Conservation (phyloP, 2,888 invertebrate genomes). For the Branchipolynoe longqiensis region DNA sequence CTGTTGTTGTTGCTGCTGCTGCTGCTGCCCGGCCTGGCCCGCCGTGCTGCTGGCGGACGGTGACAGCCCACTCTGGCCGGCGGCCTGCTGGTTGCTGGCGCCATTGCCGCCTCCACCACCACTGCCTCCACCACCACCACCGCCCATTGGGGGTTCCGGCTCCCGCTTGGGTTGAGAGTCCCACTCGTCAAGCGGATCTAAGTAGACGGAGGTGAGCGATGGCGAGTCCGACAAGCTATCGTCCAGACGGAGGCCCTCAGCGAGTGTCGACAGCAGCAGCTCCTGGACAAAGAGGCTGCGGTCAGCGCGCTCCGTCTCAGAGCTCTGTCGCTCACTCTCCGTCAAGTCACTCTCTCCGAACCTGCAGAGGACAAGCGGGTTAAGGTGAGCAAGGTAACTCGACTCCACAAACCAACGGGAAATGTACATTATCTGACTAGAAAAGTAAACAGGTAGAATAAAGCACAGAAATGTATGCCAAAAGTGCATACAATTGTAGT, state of each 20-base stretch:
- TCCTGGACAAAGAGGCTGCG: constrained; percentile 88
- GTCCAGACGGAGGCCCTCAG: constrained; percentile 77
- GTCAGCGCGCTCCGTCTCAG: constrained; percentile 84
- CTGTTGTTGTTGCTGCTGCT: constrained; percentile 63
- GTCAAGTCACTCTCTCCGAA: constrained; percentile 71
- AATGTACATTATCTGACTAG: too few species aligned
- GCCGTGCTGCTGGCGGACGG: constrained; percentile 27
- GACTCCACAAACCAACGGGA: too few species aligned
- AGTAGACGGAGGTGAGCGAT: constrained; percentile 28
- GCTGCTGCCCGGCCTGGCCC: constrained; percentile 60
- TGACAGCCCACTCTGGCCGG: background rate
- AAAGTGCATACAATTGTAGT: too few species aligned
- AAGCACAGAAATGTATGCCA: too few species aligned
- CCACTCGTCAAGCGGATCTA: constrained; percentile 18
- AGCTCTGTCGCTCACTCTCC: constrained; percentile 68
- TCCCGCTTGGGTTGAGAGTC: constrained; percentile 30
- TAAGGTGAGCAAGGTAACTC: too few species aligned
- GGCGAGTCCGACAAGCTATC: constrained; percentile 40
- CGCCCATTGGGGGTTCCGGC: constrained; percentile 2
- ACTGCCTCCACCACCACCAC: background rate
- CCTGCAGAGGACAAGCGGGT: too few species aligned
- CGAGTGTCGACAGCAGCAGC: constrained; percentile 86
- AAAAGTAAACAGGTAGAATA: too few species aligned
- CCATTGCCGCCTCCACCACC: constrained; percentile 40
- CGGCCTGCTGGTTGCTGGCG: background rate